Evolutionary conservation across 2,888 invertebrate species (phyloP), one percentile per base, ranked within the genome.

Genomic region (Ornithoptera priamus): DNA sequence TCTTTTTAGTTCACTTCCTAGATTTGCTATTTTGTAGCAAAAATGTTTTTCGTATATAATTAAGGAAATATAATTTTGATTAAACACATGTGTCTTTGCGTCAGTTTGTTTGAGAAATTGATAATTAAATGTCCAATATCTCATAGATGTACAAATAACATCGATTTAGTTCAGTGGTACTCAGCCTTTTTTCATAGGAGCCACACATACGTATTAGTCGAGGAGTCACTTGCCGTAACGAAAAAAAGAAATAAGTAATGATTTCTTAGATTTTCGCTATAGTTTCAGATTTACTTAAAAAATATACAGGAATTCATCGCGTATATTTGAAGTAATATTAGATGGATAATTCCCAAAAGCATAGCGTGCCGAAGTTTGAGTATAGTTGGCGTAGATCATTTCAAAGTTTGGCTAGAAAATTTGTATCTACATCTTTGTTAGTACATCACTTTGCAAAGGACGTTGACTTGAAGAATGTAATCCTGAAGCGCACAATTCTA

Each of bases 1-100:
- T 50, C 17, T 18, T 63, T 62, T 59, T 62, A 65, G 36, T 50
- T 58, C 17, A 60, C 53, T 66, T 66, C 59, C 62, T 50, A 36
- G 42, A 58, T 60, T 46, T 68, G 36, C 15, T 17, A 57, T 66
- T 59, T 58, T 5, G 39, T 22, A n/a, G 18, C 53, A 10, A 50
- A 57, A 62, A 62, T 53, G 1, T 62, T 62, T 68, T 56, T 60
- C 17, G 12, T 62, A 46, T 22, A 4, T 62, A 58, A 22, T 58
- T 58, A 22, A 58, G 7, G 18, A 56, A 56, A 56, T 7, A 56
- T n/a, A 3, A 56, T 56, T 56, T 12, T 46, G 10, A 15, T 15
- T 46, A 46, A 46, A 61, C 18, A 24, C 60, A 68, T 39, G 53
- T 36, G 8, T 63, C 24, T 30, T 30, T 30, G 30, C 53, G 22